A percentile compares a stretch with the other conserved stretches of the same genome.
phyloP scores from a whole-genome alignment of 1,140 invertebrate genomes.

The Rhopalosiphum maidis region DNA sequence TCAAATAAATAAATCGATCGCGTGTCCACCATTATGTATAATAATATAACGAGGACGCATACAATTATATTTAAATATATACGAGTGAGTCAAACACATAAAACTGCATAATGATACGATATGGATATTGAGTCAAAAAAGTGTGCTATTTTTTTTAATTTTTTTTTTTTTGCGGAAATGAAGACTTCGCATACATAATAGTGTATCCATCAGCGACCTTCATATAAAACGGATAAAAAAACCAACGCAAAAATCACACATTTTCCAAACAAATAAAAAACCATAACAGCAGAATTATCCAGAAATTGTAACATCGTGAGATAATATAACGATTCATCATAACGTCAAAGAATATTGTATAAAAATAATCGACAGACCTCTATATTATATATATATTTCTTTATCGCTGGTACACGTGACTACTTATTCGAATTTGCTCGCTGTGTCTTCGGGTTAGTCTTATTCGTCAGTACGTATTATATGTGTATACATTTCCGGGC shows the following conservation, averaged over 20 bases:
- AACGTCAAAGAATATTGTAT: background rate
- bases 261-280: background rate
- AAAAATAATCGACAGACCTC: background rate
- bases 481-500: background rate
- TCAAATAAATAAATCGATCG: slow-evolving; percentile 3
- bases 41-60: background rate
- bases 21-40: background rate
- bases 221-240: background rate
- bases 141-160: background rate
- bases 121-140: background rate
- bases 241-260: background rate
- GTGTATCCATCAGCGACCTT: background rate
- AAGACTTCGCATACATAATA: background rate
- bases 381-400: background rate
- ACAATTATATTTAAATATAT: background rate
- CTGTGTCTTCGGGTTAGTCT: background rate
- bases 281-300: background rate
- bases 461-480: background rate
- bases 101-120: background rate
- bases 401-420: background rate
- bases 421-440: background rate
- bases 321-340: background rate
- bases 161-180: background rate
- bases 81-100: background rate
- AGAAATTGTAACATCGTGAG: too few relatives aligned